phyloP scores from a whole-genome alignment of 2,797 vertebrate genomes.

The Australoheros facetus region DNA sequence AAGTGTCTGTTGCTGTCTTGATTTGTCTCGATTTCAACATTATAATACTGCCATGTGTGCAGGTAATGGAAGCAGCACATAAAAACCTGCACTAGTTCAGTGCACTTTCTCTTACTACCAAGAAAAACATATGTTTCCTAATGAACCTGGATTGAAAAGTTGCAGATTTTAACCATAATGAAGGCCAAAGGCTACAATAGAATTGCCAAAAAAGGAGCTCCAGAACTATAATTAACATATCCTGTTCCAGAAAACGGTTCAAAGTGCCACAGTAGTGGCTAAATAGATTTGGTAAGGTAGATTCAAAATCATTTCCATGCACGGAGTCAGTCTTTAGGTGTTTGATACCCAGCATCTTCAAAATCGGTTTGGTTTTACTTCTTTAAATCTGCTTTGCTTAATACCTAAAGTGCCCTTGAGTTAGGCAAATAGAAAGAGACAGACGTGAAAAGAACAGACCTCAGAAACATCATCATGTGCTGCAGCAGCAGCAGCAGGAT shows the following conservation, averaged over 20 bases:
- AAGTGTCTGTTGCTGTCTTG: background rate
- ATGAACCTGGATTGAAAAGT: background rate
- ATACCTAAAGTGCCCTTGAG: slow-evolving; percentile 7
- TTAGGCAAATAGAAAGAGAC: slow-evolving; percentile 2
- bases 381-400: slow-evolving; percentile 2
- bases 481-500: slow-evolving; percentile 36
- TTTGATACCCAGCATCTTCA: background rate
- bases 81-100: too few relatives aligned
- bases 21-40: background rate
- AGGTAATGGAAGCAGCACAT: too few relatives aligned
- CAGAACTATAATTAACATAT: background rate
- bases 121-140: background rate
- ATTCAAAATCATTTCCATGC: background rate
- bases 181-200: background rate
- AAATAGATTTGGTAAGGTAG: background rate
- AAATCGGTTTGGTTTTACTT: background rate
- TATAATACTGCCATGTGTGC: too few relatives aligned
- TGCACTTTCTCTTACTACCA: background rate
- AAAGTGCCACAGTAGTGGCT: background rate
- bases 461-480: slow-evolving; percentile 32
- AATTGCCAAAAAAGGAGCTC: background rate
- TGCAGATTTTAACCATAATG: background rate
- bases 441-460: slow-evolving; percentile 38
- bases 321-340: background rate
- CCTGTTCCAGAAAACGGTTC: background rate